Conservation (phyloP, 1,140 invertebrate species). For the Hylyphantes graminicola region DNA sequence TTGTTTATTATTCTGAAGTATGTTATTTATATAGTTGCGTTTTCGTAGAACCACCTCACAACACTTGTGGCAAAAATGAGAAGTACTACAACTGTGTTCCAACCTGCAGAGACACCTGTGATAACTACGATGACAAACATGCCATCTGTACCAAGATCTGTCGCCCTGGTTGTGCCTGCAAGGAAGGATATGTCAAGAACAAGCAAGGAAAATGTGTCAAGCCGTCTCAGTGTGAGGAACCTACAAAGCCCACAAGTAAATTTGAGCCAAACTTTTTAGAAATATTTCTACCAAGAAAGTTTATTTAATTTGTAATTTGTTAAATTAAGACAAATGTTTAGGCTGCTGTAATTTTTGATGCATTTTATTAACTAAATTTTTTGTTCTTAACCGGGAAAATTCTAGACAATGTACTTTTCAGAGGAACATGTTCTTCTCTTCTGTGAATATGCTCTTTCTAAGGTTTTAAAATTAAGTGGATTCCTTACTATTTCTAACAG, state of each 20-base stretch:
- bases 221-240: not conserved
- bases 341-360: no score
- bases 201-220: not conserved
- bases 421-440: no score
- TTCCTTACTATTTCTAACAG: no score
- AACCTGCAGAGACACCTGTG: not conserved
- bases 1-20: no score
- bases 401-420: no score
- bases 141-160: slow-evolving; percentile 4
- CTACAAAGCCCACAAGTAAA: not conserved
- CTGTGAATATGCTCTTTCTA: no score
- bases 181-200: slow-evolving; percentile 15
- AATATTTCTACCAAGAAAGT: not conserved
- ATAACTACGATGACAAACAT: not conserved
- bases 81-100: slow-evolving; percentile 5
- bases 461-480: no score
- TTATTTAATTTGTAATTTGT: no score
- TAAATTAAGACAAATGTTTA: no score
- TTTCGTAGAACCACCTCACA: not conserved
- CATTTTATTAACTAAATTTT: no score
- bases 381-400: no score
- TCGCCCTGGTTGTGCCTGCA: slow-evolving; percentile 8
- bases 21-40: no score
- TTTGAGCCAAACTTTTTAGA: not conserved
- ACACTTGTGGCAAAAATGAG: not conserved